phyloP scores from a whole-genome alignment of 1,140 invertebrate species.

The Brachionus paranguensis region DNA sequence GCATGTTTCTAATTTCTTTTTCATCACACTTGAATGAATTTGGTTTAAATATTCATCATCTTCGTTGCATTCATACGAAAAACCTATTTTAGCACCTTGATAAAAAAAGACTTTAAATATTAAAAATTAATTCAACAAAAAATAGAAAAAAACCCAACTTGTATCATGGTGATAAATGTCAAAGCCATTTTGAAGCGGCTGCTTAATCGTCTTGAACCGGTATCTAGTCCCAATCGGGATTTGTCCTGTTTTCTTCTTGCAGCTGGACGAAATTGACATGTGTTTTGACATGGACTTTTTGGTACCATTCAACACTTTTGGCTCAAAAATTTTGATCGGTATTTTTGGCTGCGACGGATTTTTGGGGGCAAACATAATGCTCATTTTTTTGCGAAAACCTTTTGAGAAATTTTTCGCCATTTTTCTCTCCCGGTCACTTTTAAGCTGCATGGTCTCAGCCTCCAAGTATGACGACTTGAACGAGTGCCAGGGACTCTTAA shows the following conservation, averaged over 20 bases:
- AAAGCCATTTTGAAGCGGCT: background rate
- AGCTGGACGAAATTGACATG: background rate
- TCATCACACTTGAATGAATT: constrained; percentile 23
- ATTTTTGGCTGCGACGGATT: background rate
- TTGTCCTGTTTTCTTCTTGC: background rate
- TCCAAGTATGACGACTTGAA: background rate
- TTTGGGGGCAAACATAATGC: background rate
- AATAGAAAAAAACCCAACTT: background rate
- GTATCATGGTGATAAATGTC: background rate
- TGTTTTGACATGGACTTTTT: background rate
- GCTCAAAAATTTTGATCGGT: background rate
- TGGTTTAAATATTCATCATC: constrained; percentile 7
- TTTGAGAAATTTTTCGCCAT: background rate
- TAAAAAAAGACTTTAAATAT: background rate
- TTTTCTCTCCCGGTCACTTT: background rate
- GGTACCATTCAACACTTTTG: background rate
- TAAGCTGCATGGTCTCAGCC: background rate
- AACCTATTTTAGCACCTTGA: background rate
- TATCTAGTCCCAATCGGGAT: background rate
- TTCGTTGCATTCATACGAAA: background rate
- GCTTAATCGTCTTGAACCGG: background rate
- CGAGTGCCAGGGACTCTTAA: background rate
- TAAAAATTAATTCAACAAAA: background rate
- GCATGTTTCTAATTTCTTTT: background rate
- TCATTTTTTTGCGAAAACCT: background rate